A percentile compares a stretch with the other conserved stretches of the same genome.
phyloP scores from a whole-genome alignment of 1,140 invertebrate genomes.

The Trypoxylus dichotomus region DNA sequence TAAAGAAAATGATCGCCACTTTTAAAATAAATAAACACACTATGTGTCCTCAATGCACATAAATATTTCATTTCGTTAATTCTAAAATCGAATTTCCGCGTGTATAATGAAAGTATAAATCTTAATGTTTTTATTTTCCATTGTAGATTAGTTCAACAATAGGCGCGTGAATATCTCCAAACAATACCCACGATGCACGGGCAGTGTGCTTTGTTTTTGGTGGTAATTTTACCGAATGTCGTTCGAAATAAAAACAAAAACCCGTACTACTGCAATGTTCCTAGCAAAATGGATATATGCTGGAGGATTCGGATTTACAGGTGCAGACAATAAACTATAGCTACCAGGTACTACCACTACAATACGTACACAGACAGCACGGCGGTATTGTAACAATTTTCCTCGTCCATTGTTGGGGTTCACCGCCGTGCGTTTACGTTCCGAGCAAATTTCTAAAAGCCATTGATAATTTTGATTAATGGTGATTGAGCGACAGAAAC shows the following conservation, averaged over 20 bases:
- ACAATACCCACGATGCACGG: background rate
- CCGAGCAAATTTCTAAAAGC: constrained; percentile 11
- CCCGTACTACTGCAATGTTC: background rate
- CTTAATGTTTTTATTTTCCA: background rate
- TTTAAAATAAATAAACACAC: background rate
- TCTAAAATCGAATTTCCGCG: too few species aligned
- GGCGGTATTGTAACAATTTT: constrained; percentile 14
- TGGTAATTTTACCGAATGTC: constrained; percentile 1
- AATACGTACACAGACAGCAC: background rate
- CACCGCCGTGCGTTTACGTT: background rate
- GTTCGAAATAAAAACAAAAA: background rate
- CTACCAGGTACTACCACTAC: background rate
- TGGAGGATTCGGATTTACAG: background rate
- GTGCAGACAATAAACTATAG: background rate
- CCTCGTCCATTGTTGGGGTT: background rate
- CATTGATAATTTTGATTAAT: constrained; percentile 30
- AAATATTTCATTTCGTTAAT: background rate
- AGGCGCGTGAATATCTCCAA: background rate
- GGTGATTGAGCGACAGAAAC: constrained; percentile 18
- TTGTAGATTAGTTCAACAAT: background rate
- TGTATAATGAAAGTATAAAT: too few species aligned
- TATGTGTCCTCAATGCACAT: background rate
- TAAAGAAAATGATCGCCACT: background rate
- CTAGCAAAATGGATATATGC: background rate
- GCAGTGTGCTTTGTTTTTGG: background rate